phyloP scores from a whole-genome alignment of 1,140 invertebrate species.

The Lepidurus couesii region DNA sequence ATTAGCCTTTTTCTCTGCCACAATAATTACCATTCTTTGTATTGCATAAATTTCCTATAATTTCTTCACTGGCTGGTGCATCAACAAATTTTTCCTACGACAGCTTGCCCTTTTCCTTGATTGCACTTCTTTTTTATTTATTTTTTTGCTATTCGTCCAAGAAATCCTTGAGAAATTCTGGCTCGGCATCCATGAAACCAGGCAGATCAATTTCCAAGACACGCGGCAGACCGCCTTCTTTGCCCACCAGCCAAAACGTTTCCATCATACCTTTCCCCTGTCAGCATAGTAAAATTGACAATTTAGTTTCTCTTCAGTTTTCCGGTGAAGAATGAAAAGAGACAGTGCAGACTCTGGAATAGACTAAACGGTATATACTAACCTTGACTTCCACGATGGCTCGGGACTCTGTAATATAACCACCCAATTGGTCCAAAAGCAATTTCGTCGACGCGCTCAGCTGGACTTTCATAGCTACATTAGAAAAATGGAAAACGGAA shows the following conservation, averaged over 20 bases:
- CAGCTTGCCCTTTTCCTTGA: neutral
- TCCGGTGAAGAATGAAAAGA: neutral
- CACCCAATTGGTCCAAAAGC: constrained; percentile 47
- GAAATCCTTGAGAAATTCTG: constrained; percentile 40
- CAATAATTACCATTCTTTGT: too few species aligned
- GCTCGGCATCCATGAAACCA: constrained; percentile 51
- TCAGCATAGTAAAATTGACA: neutral
- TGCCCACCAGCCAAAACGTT: constrained; percentile 45
- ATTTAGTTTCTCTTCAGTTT: constrained; percentile 20
- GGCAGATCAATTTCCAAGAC: constrained; percentile 52
- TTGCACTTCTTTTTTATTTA: neutral
- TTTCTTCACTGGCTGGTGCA: too few species aligned
- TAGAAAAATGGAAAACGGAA: constrained; percentile 27
- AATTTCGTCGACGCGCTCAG: constrained; percentile 47
- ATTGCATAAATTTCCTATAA: too few species aligned
- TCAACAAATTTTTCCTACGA: neutral
- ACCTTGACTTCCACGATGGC: constrained; percentile 50
- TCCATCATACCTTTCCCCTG: constrained; percentile 36
- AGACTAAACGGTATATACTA: neutral
- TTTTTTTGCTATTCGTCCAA: neutral
- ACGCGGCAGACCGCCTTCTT: constrained; percentile 58
- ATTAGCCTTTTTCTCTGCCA: too few species aligned
- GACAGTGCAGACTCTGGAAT: neutral
- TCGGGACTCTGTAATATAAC: constrained; percentile 45
- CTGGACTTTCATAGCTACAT: constrained; percentile 50